A percentile compares a stretch with the other conserved stretches of the same genome.
Evolutionary conservation across 92 coral and sea anemone species (phyloP).

Genomic region (Actinernus sp.): DNA sequence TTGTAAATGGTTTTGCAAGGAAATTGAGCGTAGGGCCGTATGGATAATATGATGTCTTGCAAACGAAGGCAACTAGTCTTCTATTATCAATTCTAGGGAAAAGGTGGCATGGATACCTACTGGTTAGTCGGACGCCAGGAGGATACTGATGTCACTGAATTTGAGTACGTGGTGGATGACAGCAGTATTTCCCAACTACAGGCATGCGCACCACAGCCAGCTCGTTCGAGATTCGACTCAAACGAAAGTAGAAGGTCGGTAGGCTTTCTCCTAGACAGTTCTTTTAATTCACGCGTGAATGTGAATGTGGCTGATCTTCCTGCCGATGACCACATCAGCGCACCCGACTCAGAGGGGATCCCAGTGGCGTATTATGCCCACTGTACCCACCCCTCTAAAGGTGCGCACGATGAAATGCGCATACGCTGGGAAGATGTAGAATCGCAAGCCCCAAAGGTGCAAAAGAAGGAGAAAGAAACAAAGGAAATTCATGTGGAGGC

Average conservation of each 20-base stretch:
- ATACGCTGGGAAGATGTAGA: slow-evolving; percentile 42
- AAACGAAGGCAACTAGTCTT: too few relatives aligned
- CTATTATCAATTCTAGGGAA: slow-evolving; percentile 82
- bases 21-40: too few relatives aligned
- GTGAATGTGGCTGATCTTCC: slow-evolving; percentile 42
- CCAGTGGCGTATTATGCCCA: slow-evolving; percentile 85
- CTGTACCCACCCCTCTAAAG: slow-evolving; percentile 66
- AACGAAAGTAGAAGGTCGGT: too few relatives aligned
- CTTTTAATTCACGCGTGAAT: slow-evolving; percentile 23
- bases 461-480: background rate
- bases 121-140: slow-evolving; percentile 75
- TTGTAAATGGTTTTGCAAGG: too few relatives aligned
- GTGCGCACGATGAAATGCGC: slow-evolving; percentile 7
- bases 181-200: too few relatives aligned
- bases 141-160: too few relatives aligned
- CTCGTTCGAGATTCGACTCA: too few relatives aligned
- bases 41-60: too few relatives aligned
- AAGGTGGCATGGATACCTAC: slow-evolving; percentile 90
- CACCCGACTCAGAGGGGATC: slow-evolving; percentile 51
- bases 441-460: background rate
- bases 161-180: too few relatives aligned
- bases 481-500: background rate
- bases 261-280: slow-evolving; percentile 10
- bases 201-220: too few relatives aligned
- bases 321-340: slow-evolving; percentile 46